Conservation (phyloP, 2,888 invertebrate genomes). For the Macaria liturata region DNA sequence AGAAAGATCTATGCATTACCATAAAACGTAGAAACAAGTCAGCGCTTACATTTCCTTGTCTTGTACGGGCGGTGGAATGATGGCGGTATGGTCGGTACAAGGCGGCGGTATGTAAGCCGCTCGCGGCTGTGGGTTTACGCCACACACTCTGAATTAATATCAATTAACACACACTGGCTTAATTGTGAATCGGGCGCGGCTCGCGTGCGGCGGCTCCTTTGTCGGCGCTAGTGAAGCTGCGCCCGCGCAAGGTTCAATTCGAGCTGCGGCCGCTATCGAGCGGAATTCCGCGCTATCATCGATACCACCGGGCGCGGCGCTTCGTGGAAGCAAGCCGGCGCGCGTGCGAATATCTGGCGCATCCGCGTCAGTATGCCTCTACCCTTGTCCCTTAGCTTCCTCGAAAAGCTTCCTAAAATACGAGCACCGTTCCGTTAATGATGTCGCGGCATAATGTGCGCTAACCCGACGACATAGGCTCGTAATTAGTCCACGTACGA, state of each 20-base stretch:
- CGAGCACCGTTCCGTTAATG: slow-evolving; percentile 58
- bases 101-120: slow-evolving; percentile 25
- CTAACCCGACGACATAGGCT: slow-evolving; percentile 49
- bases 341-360: slow-evolving; percentile 32
- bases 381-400: slow-evolving; percentile 63
- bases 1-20: slow-evolving; percentile 12
- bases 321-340: slow-evolving; percentile 30
- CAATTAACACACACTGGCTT: slow-evolving; percentile 82
- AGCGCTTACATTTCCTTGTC: slow-evolving; percentile 5
- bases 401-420: slow-evolving; percentile 80
- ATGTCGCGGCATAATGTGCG: slow-evolving; percentile 52
- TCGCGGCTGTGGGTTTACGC: slow-evolving; percentile 53
- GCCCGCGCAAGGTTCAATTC: slow-evolving; percentile 64
- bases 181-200: slow-evolving; percentile 78
- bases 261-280: slow-evolving; percentile 41
- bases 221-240: slow-evolving; percentile 65
- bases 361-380: slow-evolving; percentile 23
- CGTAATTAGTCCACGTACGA: slow-evolving; percentile 40
- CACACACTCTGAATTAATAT: slow-evolving; percentile 77
- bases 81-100: slow-evolving; percentile 4
- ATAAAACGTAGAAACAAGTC: slow-evolving; percentile 9
- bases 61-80: background rate
- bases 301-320: slow-evolving; percentile 18
- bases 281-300: slow-evolving; percentile 30
- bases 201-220: slow-evolving; percentile 81